Evolutionary conservation across 2,888 invertebrate species (phyloP).

Genomic region (Spodoptera exigua): DNA sequence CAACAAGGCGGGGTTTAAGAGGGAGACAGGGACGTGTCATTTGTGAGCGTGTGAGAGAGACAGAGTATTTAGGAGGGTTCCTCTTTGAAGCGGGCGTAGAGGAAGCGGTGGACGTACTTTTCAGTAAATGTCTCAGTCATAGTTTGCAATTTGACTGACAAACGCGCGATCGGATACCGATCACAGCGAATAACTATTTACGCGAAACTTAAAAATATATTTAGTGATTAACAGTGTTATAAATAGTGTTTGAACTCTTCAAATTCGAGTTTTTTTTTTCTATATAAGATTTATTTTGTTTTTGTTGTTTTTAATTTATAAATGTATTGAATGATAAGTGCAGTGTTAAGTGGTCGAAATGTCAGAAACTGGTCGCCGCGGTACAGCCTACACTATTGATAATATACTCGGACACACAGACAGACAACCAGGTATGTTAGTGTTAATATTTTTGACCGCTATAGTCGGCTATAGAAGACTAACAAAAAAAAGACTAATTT

Average conservation of each 20-base stretch:
- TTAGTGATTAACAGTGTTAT: conserved; percentile 26
- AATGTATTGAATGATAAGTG: conserved; percentile 37
- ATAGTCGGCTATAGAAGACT: too few species aligned
- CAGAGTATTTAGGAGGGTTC: conserved; percentile 42
- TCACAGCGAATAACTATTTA: conserved; percentile 50
- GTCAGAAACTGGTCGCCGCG: conserved; percentile 75
- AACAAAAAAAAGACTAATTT: too few species aligned
- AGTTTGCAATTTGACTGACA: conserved; percentile 61
- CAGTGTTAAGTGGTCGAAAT: conserved; percentile 58
- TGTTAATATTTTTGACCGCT: neutral
- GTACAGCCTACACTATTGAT: conserved; percentile 83
- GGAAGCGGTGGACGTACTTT: conserved; percentile 46
- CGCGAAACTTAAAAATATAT: conserved; percentile 28
- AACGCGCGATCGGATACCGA: conserved; percentile 50
- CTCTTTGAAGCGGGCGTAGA: conserved; percentile 63
- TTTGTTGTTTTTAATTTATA: conserved; percentile 3
- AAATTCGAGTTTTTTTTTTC: conserved; percentile 9
- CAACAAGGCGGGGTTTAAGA: conserved; percentile 67
- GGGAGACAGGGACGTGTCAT: conserved; percentile 52
- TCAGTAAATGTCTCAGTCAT: conserved; percentile 63
- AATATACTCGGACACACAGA: conserved; percentile 80
- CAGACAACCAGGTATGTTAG: conserved; percentile 66
- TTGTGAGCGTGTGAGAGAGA: conserved; percentile 53
- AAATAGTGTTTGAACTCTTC: conserved; percentile 5
- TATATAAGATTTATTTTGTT: conserved; percentile 3